Conservation (phyloP, 2,888 invertebrate genomes). For the Luperina nickerlii region DNA sequence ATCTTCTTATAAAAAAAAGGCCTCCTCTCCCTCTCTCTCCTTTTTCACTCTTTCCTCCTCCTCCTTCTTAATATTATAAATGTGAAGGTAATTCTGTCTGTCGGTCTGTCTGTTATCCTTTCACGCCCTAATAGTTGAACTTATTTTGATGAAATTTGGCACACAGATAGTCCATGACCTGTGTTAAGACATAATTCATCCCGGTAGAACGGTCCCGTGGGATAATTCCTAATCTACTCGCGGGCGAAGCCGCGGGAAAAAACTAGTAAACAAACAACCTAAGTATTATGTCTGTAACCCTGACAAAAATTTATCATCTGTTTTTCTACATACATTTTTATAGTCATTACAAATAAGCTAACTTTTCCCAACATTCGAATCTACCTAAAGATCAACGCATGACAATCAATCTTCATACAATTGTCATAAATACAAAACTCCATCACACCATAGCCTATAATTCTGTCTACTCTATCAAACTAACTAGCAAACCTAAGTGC, state of each 20-base stretch:
- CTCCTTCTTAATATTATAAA: neutral
- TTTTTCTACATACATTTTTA: too few species aligned
- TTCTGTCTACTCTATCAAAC: constrained; percentile 19
- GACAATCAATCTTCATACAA: neutral
- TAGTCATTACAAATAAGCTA: neutral
- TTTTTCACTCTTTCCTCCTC: neutral
- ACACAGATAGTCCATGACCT: too few species aligned
- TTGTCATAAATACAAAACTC: constrained; percentile 13
- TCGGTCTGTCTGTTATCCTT: too few species aligned
- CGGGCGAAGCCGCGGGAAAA: too few species aligned
- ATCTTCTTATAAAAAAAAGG: neutral
- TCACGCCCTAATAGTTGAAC: too few species aligned
- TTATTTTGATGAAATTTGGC: neutral
- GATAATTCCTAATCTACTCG: too few species aligned
- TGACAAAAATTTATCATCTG: too few species aligned
- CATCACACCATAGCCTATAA: constrained; percentile 7
- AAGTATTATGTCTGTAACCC: neutral
- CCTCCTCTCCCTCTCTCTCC: neutral
- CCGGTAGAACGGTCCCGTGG: too few species aligned
- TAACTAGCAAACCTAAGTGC: constrained; percentile 37
- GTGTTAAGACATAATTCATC: too few species aligned
- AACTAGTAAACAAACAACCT: neutral
- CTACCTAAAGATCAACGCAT: neutral
- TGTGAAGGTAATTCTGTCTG: neutral
- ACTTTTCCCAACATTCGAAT: neutral